Conservation (phyloP, 2,888 invertebrate species). For the Teleiodes luculella region DNA sequence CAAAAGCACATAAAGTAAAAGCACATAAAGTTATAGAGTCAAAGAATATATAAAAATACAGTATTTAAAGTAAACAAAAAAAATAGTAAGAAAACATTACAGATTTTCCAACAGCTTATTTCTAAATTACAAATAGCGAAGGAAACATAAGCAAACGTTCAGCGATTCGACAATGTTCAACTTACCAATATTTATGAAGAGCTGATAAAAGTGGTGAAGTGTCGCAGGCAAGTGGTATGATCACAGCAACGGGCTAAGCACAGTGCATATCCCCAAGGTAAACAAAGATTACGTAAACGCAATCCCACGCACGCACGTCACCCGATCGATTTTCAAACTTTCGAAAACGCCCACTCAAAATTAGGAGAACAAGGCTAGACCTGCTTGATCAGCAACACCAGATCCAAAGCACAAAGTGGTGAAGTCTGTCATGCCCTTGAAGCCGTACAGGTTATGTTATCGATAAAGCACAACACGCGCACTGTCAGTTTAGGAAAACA, state of each 20-base stretch:
- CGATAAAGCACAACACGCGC: constrained; percentile 77
- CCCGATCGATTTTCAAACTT: constrained; percentile 77
- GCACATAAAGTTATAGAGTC: too few species aligned
- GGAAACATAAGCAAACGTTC: not conserved
- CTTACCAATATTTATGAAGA: constrained; percentile 35
- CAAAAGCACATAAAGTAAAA: not conserved
- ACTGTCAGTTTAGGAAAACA: constrained; percentile 73
- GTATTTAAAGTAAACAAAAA: too few species aligned
- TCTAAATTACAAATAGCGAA: not conserved
- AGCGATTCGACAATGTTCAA: constrained; percentile 12
- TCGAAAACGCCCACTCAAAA: constrained; percentile 75
- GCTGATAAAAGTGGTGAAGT: not conserved
- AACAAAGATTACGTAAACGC: constrained; percentile 78
- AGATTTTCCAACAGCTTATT: too few species aligned
- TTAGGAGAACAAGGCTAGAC: constrained; percentile 54
- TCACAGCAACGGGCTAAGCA: constrained; percentile 46
- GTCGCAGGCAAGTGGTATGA: constrained; percentile 5
- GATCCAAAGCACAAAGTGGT: constrained; percentile 58
- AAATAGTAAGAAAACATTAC: too few species aligned
- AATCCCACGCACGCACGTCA: constrained; percentile 77
- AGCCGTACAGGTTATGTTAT: constrained; percentile 77
- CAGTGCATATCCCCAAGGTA: constrained; percentile 76
- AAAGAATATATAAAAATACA: too few species aligned
- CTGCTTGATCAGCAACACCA: constrained; percentile 52
- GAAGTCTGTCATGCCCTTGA: constrained; percentile 67